A percentile compares a stretch with the other conserved stretches of the same genome.
phyloP scores from a whole-genome alignment of 2,797 vertebrate genomes.

The Platalea minor region DNA sequence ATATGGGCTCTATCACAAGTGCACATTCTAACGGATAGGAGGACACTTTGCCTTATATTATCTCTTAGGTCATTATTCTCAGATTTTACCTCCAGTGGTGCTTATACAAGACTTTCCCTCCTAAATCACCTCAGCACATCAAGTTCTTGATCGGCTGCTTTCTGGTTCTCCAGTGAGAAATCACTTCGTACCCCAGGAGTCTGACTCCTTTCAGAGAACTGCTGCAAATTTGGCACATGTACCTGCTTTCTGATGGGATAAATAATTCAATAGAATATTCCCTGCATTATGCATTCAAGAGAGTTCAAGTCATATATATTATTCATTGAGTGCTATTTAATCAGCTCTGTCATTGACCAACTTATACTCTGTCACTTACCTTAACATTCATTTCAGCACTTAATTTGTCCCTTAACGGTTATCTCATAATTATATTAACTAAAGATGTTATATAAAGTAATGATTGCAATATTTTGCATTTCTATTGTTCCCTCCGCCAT shows the following conservation, averaged over 20 bases:
- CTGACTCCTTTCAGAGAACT: neutral
- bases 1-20: neutral
- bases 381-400: neutral
- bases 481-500: neutral
- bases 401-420: neutral
- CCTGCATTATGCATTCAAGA: slow-evolving; percentile 24
- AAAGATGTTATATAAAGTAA: neutral
- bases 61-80: neutral
- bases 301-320: slow-evolving; percentile 34
- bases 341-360: neutral
- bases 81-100: neutral
- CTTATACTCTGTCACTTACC: neutral
- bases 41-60: neutral
- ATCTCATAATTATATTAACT: neutral
- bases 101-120: neutral
- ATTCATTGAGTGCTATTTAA: slow-evolving; percentile 48
- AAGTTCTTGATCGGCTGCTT: neutral
- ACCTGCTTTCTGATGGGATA: neutral
- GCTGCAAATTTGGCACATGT: slow-evolving; percentile 1
- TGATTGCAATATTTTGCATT: neutral
- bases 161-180: neutral
- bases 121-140: neutral
- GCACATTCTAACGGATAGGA: neutral
- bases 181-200: neutral
- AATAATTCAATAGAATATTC: slow-evolving; percentile 45